Evolutionary conservation across 2,888 invertebrate genomes (phyloP).

Genomic region (Portevinia maculata): DNA sequence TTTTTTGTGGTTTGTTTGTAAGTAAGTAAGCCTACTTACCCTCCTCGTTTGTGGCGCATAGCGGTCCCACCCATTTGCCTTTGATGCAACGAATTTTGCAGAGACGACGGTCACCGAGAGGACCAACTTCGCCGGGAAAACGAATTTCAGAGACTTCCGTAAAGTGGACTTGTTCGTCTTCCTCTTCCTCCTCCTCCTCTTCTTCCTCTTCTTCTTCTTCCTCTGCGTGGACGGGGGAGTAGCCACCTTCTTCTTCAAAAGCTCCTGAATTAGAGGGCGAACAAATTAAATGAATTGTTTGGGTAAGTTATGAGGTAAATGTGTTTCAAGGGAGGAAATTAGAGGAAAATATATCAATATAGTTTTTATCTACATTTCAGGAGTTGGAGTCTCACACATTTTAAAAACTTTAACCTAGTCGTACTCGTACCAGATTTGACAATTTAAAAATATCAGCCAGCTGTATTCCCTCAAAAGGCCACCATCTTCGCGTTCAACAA

Average conservation of each 20-base stretch:
- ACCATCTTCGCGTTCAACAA: no score
- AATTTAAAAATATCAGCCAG: no score
- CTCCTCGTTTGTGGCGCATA: slow-evolving; percentile 88
- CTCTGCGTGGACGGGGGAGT: slow-evolving; percentile 80
- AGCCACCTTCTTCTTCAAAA: slow-evolving; percentile 82
- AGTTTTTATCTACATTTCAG: no score
- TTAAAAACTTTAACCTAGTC: no score
- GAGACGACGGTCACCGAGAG: slow-evolving; percentile 88
- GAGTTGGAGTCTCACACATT: no score
- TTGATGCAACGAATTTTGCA: slow-evolving; percentile 94
- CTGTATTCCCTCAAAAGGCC: no score
- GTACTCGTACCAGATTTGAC: no score
- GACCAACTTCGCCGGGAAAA: slow-evolving; percentile 90
- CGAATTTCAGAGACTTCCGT: slow-evolving; percentile 83
- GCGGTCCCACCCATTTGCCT: slow-evolving; percentile 93
- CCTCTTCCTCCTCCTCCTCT: slow-evolving; percentile 81
- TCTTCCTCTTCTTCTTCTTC: slow-evolving; percentile 81
- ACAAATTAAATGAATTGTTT: no score
- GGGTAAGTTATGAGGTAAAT: no score
- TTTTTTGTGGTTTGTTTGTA: slow-evolving; percentile 21
- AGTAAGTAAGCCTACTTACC: slow-evolving; percentile 84
- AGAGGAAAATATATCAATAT: no score
- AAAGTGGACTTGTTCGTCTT: slow-evolving; percentile 81
- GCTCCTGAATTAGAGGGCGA: slow-evolving; percentile 75
- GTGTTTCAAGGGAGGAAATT: no score